These are phyloP conservation scores for Leiothrix lutea DNA, from an alignment of 2,113 vertebrate genomes.

Conservation along the genomic window DNA sequence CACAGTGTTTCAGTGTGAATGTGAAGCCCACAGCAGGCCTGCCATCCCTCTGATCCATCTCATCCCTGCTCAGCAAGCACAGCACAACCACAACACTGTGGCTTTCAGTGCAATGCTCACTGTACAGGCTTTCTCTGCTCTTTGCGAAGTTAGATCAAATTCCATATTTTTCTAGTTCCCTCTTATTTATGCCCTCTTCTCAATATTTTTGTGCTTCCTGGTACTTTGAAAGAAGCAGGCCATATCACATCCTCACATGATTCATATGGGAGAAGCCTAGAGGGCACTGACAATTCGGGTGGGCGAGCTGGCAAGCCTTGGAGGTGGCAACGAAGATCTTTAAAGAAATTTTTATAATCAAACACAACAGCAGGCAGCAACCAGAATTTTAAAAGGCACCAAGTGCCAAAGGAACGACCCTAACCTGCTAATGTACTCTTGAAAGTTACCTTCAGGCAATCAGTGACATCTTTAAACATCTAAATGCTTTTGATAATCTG, in stretches of 20 bases:
- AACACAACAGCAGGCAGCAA: not conserved
- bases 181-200: not conserved
- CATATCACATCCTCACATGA: not conserved
- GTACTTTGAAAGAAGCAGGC: not conserved
- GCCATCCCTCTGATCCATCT: not conserved
- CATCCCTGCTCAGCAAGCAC: not conserved
- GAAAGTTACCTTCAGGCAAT: constrained; percentile 24
- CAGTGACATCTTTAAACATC: not conserved
- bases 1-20: not conserved
- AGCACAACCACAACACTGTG: not conserved
- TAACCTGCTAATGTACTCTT: not conserved
- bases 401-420: not conserved
- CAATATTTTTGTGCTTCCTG: not conserved
- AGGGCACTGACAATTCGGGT: not conserved
- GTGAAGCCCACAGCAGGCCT: not conserved
- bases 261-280: not conserved
- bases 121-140: not conserved
- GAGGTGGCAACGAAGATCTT: not conserved
- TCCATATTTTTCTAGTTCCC: not conserved
- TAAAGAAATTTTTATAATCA: not conserved
- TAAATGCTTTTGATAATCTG: not conserved
- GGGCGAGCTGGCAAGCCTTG: not conserved
- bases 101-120: not conserved
- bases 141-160: not conserved
- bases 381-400: not conserved